Base-by-base conservation (phyloP, 2,113 vertebrate genomes). In the Turnix velox region DNA sequence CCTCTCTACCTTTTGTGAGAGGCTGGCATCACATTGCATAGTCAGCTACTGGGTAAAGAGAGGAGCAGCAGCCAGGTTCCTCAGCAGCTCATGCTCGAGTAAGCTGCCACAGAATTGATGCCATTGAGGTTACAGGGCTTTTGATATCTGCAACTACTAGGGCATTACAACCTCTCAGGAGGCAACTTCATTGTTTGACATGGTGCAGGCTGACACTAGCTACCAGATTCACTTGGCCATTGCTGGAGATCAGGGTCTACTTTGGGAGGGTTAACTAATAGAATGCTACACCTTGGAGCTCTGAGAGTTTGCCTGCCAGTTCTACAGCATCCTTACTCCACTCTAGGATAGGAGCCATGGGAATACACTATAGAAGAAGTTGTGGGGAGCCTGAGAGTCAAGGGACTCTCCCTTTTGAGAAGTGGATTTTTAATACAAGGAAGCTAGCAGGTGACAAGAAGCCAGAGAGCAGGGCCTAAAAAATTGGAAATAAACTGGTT, bases 401-500 rank as follows among this genome's bases (percentile, higher is more conserved):
- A 45, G 39, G 14, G 39, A 4, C 5, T 77, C 22, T 10, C 7
- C 0, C 4, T 66, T 45, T 57, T 8, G 31, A 35, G 14, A 30
- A n/a, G 40, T 42, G 3, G 9, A 28, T 69, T 76, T 74, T 18
- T 81, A 39, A 17, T 14, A 16, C 0, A 0, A 46, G 8, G 12
- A 54, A 15, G 6, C n/a, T 40, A 27, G 22, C 37, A 61, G 33
- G 18, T 79, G 67, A 11, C 15, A 39, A 59, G 18, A 25, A 23
- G 18, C 68, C 45, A 49, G 18, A 37, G 19, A 45, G 8, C 5
- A 4, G 19, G 43, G 18, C 14, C 24, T 67, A 14, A 49, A 58
- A 65, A 83, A 37, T 22, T 69, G 17, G 18, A 90, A 59, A 79
- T 52, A 12, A 13, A 1, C 6, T 66, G 23, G 7, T 80, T 84